A percentile compares a stretch with the other conserved stretches of the same genome.
Conservation (phyloP, 2,797 vertebrate species). For the Stomatorhinus walkeri region DNA sequence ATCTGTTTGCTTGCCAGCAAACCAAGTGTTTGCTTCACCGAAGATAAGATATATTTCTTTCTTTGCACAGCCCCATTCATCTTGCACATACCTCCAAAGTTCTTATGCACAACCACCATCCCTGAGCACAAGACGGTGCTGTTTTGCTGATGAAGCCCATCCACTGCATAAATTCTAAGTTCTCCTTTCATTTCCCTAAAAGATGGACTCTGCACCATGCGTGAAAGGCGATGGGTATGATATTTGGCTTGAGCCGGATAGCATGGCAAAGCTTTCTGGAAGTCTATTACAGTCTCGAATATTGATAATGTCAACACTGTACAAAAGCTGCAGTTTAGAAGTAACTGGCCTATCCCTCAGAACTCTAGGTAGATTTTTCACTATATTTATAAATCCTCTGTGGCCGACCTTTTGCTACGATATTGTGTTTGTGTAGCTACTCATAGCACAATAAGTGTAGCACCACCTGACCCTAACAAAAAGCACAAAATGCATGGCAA, state of each 20-base stretch:
- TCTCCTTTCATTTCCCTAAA: constrained; percentile 29
- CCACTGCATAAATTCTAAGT: background rate
- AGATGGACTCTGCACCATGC: background rate
- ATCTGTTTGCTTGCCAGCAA: constrained; percentile 11
- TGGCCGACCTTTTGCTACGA: background rate
- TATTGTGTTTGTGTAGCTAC: background rate
- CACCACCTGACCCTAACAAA: background rate
- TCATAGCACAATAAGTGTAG: background rate
- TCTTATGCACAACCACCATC: constrained; percentile 15
- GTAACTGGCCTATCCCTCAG: background rate
- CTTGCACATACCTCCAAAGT: background rate
- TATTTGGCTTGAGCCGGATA: background rate
- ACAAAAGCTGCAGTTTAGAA: background rate
- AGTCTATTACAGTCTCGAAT: background rate
- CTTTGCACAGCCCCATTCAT: constrained; percentile 3
- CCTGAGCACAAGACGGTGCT: constrained; percentile 24
- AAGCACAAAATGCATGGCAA: background rate
- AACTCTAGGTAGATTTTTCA: background rate
- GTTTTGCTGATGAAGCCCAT: constrained; percentile 24
- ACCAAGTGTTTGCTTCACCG: constrained; percentile 13
- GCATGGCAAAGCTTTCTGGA: background rate
- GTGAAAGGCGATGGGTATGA: background rate
- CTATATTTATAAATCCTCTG: background rate
- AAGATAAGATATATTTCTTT: constrained; percentile 7
- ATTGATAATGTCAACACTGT: background rate